phyloP scores from a whole-genome alignment of 1,140 invertebrate species.

The Lasioglossum baleicum region DNA sequence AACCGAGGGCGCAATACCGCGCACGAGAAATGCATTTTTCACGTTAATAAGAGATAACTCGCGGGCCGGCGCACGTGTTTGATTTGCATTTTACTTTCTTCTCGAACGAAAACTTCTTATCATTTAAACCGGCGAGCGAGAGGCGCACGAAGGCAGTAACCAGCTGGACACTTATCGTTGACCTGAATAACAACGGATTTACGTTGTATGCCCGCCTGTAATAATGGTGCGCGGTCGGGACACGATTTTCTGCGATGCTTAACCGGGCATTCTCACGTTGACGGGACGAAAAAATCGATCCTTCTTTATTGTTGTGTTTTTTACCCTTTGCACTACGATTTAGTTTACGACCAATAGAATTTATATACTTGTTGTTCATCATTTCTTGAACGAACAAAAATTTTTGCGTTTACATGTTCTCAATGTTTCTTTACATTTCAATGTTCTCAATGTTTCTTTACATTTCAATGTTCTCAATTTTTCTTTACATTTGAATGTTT shows the following conservation, averaged over 20 bases:
- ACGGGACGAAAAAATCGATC: too few species aligned
- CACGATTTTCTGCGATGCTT: conserved; percentile 23
- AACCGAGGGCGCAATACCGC: conserved; percentile 24
- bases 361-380: too few species aligned
- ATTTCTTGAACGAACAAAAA: too few species aligned
- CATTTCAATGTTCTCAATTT: too few species aligned
- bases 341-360: too few species aligned
- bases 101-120: conserved; percentile 40
- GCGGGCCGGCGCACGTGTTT: conserved; percentile 19
- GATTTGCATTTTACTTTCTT: conserved; percentile 44
- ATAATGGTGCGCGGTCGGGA: conserved; percentile 17
- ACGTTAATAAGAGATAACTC: conserved; percentile 47
- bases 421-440: too few species aligned
- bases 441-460: too few species aligned
- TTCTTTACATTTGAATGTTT: too few species aligned
- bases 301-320: too few species aligned
- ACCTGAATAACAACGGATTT: conserved; percentile 47
- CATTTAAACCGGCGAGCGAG: conserved; percentile 18
- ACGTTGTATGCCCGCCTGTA: conserved; percentile 26
- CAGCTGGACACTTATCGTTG: conserved; percentile 48
- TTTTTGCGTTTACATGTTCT: too few species aligned
- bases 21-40: conserved; percentile 46
- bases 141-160: conserved; percentile 18
- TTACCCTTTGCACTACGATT: too few species aligned
- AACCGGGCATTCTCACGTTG: too few species aligned